phyloP scores from a whole-genome alignment of 2,113 vertebrate genomes.

The human (Homo sapiens) region DNA sequence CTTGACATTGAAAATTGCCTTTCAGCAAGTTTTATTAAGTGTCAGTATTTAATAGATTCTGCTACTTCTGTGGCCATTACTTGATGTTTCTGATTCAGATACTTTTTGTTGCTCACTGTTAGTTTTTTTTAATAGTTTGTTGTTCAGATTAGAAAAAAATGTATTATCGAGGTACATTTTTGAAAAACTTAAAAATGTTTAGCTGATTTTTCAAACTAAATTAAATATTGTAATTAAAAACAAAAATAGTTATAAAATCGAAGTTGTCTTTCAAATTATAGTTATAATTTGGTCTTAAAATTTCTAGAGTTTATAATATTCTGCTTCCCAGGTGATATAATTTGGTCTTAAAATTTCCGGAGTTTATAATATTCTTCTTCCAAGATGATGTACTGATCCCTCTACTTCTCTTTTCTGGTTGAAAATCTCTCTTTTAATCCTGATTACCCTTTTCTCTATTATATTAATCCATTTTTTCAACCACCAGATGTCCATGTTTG shows the following conservation, averaged over 20 bases:
- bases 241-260: conserved; percentile 20
- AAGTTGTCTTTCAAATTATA: neutral
- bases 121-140: neutral
- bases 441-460: neutral
- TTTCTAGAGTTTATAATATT: neutral
- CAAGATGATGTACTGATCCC: neutral
- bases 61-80: neutral
- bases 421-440: neutral
- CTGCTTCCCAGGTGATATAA: neutral
- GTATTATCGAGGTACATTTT: neutral
- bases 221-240: neutral
- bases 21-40: conserved; percentile 4
- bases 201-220: neutral
- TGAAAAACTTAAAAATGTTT: neutral
- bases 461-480: neutral
- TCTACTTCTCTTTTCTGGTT: neutral
- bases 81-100: neutral
- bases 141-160: neutral
- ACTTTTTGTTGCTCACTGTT: neutral
- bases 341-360: neutral
- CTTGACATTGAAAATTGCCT: neutral
- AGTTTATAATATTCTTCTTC: neutral
- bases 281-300: neutral
- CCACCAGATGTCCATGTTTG: neutral
- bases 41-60: neutral